Conservation (phyloP, 2,113 vertebrate species). For the Gavialis gangeticus region DNA sequence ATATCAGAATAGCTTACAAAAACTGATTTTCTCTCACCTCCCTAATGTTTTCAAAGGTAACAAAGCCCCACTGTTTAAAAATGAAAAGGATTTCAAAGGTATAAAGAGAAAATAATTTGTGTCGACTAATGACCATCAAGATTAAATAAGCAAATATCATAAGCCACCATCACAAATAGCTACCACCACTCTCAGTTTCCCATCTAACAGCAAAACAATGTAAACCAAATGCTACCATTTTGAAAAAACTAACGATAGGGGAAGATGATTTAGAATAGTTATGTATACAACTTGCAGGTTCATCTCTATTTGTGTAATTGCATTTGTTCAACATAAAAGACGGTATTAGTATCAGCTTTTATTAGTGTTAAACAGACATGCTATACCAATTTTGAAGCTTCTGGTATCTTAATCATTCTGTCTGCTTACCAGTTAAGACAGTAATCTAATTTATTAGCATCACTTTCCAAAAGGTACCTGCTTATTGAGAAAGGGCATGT, state of each 20-base stretch:
- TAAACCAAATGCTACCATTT: neutral
- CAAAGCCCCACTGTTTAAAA: neutral
- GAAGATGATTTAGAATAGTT: neutral
- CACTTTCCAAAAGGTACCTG: neutral
- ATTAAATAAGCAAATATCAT: no score
- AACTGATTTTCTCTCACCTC: neutral
- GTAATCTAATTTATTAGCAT: neutral
- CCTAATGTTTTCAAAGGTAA: slow-evolving; percentile 11
- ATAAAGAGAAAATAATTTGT: no score
- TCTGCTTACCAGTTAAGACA: neutral
- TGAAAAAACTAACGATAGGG: neutral
- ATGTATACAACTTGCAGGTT: neutral
- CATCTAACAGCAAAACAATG: neutral
- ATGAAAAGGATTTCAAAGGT: neutral
- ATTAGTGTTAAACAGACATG: neutral
- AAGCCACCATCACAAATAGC: neutral
- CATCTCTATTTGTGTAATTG: neutral
- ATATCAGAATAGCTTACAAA: neutral
- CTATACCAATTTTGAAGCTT: neutral
- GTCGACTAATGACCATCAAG: neutral
- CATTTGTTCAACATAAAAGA: neutral
- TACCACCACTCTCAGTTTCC: neutral
- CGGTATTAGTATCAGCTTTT: neutral
- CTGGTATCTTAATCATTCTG: neutral
- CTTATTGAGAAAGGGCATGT: neutral